These are phyloP conservation scores for Pyralis farinalis DNA, from an alignment of 2,888 invertebrate genomes.

Conservation along the genomic window DNA sequence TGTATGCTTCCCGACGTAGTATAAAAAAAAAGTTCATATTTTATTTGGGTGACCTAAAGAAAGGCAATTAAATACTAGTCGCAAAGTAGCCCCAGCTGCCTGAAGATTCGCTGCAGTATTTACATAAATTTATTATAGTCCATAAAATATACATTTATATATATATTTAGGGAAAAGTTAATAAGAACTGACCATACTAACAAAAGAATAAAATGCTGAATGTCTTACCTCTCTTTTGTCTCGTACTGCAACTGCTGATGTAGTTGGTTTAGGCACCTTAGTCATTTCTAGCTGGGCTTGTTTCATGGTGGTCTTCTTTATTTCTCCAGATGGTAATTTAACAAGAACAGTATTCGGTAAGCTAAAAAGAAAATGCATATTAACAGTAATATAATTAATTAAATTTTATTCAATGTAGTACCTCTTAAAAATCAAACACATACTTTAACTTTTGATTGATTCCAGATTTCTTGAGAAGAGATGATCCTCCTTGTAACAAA, in stretches of 20 bases:
- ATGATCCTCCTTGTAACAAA: slow-evolving; percentile 85
- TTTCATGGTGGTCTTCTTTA: slow-evolving; percentile 58
- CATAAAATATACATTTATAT: no score
- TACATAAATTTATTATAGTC: no score
- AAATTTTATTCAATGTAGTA: background rate
- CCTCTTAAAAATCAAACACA: slow-evolving; percentile 19
- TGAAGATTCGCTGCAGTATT: no score
- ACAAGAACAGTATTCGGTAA: slow-evolving; percentile 72
- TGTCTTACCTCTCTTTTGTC: slow-evolving; percentile 63
- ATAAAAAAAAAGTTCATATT: no score
- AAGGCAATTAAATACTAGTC: no score
- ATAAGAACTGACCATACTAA: no score
- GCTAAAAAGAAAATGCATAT: slow-evolving; percentile 34
- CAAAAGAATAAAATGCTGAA: no score
- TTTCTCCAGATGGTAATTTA: slow-evolving; percentile 69
- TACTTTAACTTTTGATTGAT: slow-evolving; percentile 71
- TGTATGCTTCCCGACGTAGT: no score
- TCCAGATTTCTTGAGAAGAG: slow-evolving; percentile 67
- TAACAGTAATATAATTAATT: no score
- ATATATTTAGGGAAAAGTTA: no score
- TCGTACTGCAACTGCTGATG: slow-evolving; percentile 41
- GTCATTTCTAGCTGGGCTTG: slow-evolving; percentile 67
- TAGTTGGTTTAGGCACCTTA: slow-evolving; percentile 57
- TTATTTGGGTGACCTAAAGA: no score
- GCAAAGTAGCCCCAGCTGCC: no score